Conservation (phyloP, 1,140 invertebrate genomes). For the Apis florea region DNA sequence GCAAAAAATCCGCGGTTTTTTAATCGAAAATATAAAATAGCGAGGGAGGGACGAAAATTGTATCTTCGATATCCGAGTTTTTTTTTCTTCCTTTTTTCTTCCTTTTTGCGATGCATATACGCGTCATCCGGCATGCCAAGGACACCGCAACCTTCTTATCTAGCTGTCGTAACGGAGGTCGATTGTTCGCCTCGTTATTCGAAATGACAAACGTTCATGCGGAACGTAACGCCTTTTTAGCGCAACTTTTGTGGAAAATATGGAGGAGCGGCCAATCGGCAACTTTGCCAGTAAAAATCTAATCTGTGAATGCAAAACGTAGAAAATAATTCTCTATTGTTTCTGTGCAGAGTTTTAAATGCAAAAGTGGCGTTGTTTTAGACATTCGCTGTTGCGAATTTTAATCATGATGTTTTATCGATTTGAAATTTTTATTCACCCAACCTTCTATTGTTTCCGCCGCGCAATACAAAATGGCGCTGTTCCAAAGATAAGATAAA, state of each 20-base stretch:
- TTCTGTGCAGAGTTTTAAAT: too few species aligned
- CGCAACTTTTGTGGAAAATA: neutral
- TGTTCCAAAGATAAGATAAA: too few species aligned
- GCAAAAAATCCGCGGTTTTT: too few species aligned
- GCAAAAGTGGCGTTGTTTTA: too few species aligned
- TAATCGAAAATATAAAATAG: too few species aligned
- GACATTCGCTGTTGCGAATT: too few species aligned
- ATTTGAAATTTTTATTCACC: too few species aligned
- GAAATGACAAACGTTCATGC: constrained; percentile 17
- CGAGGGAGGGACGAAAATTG: too few species aligned
- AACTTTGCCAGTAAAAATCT: neutral
- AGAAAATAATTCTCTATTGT: neutral
- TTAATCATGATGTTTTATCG: too few species aligned
- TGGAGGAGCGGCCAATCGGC: neutral
- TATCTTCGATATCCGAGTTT: neutral
- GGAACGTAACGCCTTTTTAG: constrained; percentile 5
- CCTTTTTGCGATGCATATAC: constrained; percentile 19
- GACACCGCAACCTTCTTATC: constrained; percentile 26
- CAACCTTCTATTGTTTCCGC: too few species aligned
- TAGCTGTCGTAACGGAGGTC: constrained; percentile 7
- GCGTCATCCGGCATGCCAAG: constrained; percentile 40
- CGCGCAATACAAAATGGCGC: neutral
- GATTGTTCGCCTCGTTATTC: constrained; percentile 6
- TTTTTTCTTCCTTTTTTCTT: neutral
- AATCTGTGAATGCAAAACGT: neutral